A percentile compares a stretch with the other conserved stretches of the same genome.
These are phyloP conservation scores for Euphydryas editha DNA, from an alignment of 2,888 invertebrate species.

Conservation along the genomic window DNA sequence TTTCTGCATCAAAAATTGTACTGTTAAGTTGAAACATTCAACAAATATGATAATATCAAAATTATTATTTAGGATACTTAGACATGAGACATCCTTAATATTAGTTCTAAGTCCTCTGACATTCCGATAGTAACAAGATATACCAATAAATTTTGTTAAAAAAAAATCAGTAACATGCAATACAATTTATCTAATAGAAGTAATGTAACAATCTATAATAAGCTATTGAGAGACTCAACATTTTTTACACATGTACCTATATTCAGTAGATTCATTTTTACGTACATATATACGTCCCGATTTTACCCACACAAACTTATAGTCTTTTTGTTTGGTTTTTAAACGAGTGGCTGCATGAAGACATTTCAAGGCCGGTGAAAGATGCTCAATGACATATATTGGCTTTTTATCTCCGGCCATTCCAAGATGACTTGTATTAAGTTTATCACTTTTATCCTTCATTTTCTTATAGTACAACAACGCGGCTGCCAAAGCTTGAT, in stretches of 20 bases:
- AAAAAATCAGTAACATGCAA: too few species aligned
- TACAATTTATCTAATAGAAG: too few species aligned
- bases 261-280: neutral
- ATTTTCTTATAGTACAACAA: conserved; percentile 13
- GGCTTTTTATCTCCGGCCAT: conserved; percentile 23
- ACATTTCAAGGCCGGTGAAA: neutral
- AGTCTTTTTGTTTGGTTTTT: conserved; percentile 7
- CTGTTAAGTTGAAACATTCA: neutral
- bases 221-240: neutral
- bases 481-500: conserved; percentile 27
- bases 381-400: too few species aligned
- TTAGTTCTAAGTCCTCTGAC: neutral
- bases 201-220: too few species aligned
- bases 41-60: neutral
- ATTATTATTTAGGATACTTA: neutral
- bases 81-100: neutral
- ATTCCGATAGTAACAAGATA: too few species aligned
- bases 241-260: neutral
- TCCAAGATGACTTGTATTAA: conserved; percentile 37
- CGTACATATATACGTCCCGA: conserved; percentile 7
- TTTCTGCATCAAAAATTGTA: neutral
- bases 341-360: too few species aligned
- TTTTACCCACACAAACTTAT: neutral
- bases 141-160: too few species aligned
- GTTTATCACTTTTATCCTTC: conserved; percentile 21